Evolutionary conservation across 2,113 vertebrate species (phyloP), one percentile per base, ranked within the genome.

Genomic region (Halichoerus grypus): DNA sequence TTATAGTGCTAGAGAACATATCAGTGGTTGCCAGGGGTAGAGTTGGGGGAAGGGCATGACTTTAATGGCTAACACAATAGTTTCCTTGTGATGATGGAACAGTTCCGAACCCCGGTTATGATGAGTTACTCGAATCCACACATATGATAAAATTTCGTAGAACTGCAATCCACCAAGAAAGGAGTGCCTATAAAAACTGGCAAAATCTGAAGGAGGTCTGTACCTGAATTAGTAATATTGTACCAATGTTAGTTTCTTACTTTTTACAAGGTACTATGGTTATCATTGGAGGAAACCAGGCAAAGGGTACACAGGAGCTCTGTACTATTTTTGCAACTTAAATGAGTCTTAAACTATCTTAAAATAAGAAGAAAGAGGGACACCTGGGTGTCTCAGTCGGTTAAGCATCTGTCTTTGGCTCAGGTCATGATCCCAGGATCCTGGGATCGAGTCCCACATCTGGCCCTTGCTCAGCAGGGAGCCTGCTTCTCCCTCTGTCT

Each of bases 311-410:
- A 72, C 18, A 33, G 77, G 39, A 92, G 69, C 39, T n/a, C 57
- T 94, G 10, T 59, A 46, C 55, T 59, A 69, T 88, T 77, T 92
- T 92, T 77, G 28, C 59, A 95, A 92, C 51, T 92, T 84, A 51
- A 13, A 59, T 81, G 42, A 92, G 59, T 69, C 61, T 81, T 65
- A 95, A 90, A 83, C 61, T 94, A 88, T 53, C 61, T 94, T 16
- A 65, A 92, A 67, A 42, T 55, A 51, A n/a, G 22, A 95, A 51
- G 16, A 22, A 31, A 61, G n/a, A 51, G 46, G 42, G 26, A 51
- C 2, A 3, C 28, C 63, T 67, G 13, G 18, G 51, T 22, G 42
- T 18, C 26, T 33, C 63, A 7, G 31, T 67, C 14, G 7, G 31
- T 67, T 67, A 67, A 67, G 31, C 28, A 33, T 33, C 63, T 33